Percentiles rank a stretch among this genome's conserved stretches.
Evolutionary conservation across 2,888 invertebrate genomes (phyloP).

Genomic region (Calameuta idolon): DNA sequence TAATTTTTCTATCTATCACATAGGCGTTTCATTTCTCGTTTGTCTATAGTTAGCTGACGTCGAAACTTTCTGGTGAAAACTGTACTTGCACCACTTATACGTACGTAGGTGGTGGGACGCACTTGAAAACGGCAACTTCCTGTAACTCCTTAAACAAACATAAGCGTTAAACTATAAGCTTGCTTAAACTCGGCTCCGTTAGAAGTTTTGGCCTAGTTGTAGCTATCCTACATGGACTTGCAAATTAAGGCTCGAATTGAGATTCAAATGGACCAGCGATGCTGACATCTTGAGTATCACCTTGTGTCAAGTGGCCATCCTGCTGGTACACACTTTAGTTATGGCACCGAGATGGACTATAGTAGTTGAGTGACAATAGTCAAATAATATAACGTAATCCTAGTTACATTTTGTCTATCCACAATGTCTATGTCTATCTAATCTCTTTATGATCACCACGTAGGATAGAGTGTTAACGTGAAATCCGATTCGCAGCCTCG

Average conservation of each 20-base stretch:
- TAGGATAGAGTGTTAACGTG: not conserved
- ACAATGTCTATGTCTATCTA: not conserved
- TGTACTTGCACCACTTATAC: not conserved
- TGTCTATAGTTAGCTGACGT: not conserved
- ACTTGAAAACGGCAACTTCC: slow-evolving; percentile 38
- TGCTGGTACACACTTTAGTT: not conserved
- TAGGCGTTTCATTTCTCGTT: not conserved
- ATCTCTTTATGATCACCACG: not conserved
- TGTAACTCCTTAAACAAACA: slow-evolving; percentile 54
- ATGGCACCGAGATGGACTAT: not conserved
- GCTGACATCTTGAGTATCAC: not conserved
- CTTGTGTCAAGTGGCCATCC: not conserved
- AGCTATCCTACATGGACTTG: slow-evolving; percentile 40
- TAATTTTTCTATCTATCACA: not conserved
- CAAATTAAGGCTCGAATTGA: slow-evolving; percentile 54
- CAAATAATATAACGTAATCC: not conserved
- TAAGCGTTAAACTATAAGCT: slow-evolving; percentile 51
- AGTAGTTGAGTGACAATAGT: not conserved
- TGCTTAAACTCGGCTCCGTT: slow-evolving; percentile 47
- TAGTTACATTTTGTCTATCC: not conserved
- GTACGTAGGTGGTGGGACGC: not conserved
- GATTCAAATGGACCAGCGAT: slow-evolving; percentile 39
- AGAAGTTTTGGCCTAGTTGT: slow-evolving; percentile 33
- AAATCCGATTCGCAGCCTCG: not conserved
- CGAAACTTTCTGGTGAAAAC: slow-evolving; percentile 2